Evolutionary conservation across 2,113 vertebrate species (phyloP), one percentile per base, ranked within the genome.

Genomic region (Eurystomus gularis): DNA sequence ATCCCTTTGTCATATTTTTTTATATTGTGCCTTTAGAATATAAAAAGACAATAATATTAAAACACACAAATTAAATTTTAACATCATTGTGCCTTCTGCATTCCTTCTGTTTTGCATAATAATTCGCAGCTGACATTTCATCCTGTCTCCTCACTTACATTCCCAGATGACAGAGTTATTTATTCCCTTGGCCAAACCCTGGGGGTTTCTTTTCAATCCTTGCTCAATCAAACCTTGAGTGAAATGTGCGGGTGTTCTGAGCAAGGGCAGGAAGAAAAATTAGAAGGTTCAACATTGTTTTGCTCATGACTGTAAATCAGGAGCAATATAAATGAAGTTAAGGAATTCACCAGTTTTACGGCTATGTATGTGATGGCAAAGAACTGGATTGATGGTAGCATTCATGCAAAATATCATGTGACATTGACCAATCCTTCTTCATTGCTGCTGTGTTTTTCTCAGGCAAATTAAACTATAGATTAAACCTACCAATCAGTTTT

Each of bases 1-100:
- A 93, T 91, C 25, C 65, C 54, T 96, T 96, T 97, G 90, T 95
- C 95, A 90, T 88, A 89, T 96, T 97, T 96, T 97, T 97, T 96
- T 92, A 79, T 86, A 81, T 75, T 87, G 46, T 86, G 66, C 78
- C 71, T 96, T 97, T 95, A 94, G 90, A 93, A 93, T 83, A 80
- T 65, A 93, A 95, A 96, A 85, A 90, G 85, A 54, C 28, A 82
- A 92, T 89, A 81, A 86, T 92, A 94, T 94, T 93, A 90, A 97
- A 93, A 29, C 49, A 85, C 62, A 79, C 72, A 91, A 91, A 94
- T 96, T 94, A 93, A 78, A 92, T 91, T 87, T 92, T 94, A 91
- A 72, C 69, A 23, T 40, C 91, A 37, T 51, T 92, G 85, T 88
- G 72, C 54, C 12, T 77, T 76, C 71, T 79, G 16, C 21, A 40